These are phyloP conservation scores for Drosophila subpulchrella DNA, from an alignment of 1,140 invertebrate genomes.

Conservation along the genomic window DNA sequence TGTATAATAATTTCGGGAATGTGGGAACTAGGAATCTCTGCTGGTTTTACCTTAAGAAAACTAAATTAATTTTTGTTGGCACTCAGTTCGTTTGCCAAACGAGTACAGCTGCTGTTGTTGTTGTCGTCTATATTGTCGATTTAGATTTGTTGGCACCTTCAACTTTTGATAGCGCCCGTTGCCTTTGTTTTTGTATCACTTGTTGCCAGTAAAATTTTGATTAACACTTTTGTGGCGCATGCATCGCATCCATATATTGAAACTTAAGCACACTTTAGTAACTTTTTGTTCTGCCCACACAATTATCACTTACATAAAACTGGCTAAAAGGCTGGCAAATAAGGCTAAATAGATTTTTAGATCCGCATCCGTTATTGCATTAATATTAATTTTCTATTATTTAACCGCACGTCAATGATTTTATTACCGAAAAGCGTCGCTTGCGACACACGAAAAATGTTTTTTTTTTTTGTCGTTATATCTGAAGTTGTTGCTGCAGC, in stretches of 20 bases:
- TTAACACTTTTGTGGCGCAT: conserved; percentile 68
- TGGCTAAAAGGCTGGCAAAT: conserved; percentile 40
- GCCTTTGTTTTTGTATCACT: conserved; percentile 47
- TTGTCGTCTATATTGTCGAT: conserved; percentile 20
- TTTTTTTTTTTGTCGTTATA: conserved; percentile 21
- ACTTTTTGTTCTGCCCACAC: conserved; percentile 11
- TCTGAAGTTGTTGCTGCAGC: conserved; percentile 3
- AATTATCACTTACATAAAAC: conserved; percentile 37
- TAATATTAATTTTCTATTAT: conserved; percentile 47
- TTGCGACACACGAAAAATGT: conserved; percentile 53
- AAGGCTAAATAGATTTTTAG: conserved; percentile 20
- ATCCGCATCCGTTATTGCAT: conserved; percentile 11
- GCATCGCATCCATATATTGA: conserved; percentile 44
- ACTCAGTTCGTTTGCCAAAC: conserved; percentile 40
- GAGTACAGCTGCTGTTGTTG: conserved; percentile 20
- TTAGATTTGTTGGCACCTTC: conserved; percentile 54
- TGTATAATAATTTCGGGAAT: conserved; percentile 17
- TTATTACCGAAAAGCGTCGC: conserved; percentile 37
- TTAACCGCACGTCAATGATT: conserved; percentile 45
- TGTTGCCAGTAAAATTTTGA: conserved; percentile 66
- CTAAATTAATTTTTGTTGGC: conserved; percentile 40
- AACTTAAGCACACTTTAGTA: conserved; percentile 49
- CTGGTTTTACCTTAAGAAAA: conserved; percentile 41
- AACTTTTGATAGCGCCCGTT: conserved; percentile 43
- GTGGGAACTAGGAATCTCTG: conserved; percentile 10